These are phyloP conservation scores for Plagodis dolabraria DNA, from an alignment of 2,888 invertebrate species.

Conservation along the genomic window DNA sequence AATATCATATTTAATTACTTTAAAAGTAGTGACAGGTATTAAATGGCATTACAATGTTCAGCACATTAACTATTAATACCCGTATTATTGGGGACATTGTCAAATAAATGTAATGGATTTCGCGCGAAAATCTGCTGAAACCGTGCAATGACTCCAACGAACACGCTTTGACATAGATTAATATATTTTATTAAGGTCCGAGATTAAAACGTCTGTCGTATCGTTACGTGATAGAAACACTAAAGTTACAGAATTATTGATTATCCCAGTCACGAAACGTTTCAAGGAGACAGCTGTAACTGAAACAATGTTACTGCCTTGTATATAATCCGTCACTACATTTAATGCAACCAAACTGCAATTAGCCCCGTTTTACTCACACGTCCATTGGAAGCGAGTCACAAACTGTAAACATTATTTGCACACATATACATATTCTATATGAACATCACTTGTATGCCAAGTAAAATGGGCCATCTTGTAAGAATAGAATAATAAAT, in stretches of 20 bases:
- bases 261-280: constrained; percentile 12
- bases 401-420: not conserved
- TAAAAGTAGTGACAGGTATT: constrained; percentile 21
- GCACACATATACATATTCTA: no score
- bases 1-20: constrained; percentile 8
- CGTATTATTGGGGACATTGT: not conserved
- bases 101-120: constrained; percentile 2
- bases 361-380: constrained; percentile 6
- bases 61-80: not conserved
- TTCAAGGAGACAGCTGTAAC: constrained; percentile 15
- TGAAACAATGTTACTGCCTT: constrained; percentile 12
- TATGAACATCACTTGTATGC: no score
- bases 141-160: constrained; percentile 17
- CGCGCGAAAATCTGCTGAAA: constrained; percentile 15
- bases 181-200: constrained; percentile 19
- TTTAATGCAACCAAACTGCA: constrained; percentile 6
- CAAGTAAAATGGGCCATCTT: no score
- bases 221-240: constrained; percentile 15
- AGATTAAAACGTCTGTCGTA: constrained; percentile 8
- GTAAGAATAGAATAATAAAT: no score
- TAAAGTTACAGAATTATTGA: constrained; percentile 20
- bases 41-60: not conserved
- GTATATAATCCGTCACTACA: constrained; percentile 18
- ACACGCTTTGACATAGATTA: constrained; percentile 21
- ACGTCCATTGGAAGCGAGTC: not conserved